Base-by-base conservation (phyloP, 2,797 vertebrate genomes). In the Falco berigora region DNA sequence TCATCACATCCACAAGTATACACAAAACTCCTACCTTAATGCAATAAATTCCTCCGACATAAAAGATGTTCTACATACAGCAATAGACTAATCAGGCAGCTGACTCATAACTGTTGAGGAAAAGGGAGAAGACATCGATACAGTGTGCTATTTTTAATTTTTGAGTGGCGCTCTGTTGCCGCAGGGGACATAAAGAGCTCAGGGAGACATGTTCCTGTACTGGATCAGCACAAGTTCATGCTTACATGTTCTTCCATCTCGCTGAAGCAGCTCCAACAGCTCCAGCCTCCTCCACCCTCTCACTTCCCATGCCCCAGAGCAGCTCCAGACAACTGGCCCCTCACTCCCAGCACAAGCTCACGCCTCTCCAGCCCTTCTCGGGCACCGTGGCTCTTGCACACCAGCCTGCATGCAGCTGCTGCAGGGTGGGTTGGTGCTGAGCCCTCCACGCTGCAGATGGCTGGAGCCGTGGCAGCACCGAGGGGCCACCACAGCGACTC, bases 401-500 rank as follows among this genome's bases (percentile, higher is more conserved):
- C 15, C 46, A 10, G 5, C 6, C 55, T 24, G 30, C 5, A 3
- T 28, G 55, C 2, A 6, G 58, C 62, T 68, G 27, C 25, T 5
- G 1, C 16, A 20, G n/a, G 49, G 38, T 25, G 63, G 42, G 14
- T 14, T 4, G 0, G n/a, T 8, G 66, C 53, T 25, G 89, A 91
- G 80, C 47, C 49, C 68, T 36, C 10, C 53, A 2, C 0, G 0
- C 50, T 40, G 49, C 36, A 22, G 61, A 19, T n/a, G 47, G 9
- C 2, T 66, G 62, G 73, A 62, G 63, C 2, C 1, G 46, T 8
- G 44, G 19, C 53, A 36, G 38, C 40, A 67, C 27, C 46, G 38
- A n/a, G 19, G 6, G 10, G 40, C 2, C 5, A 11, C 8, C 8
- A 2, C 34, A 1, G 2, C 4, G 32, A 4, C 14, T 42, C 10